These are phyloP conservation scores for Microcebus murinus DNA, from an alignment of 2,113 vertebrate genomes.

Conservation along the genomic window DNA sequence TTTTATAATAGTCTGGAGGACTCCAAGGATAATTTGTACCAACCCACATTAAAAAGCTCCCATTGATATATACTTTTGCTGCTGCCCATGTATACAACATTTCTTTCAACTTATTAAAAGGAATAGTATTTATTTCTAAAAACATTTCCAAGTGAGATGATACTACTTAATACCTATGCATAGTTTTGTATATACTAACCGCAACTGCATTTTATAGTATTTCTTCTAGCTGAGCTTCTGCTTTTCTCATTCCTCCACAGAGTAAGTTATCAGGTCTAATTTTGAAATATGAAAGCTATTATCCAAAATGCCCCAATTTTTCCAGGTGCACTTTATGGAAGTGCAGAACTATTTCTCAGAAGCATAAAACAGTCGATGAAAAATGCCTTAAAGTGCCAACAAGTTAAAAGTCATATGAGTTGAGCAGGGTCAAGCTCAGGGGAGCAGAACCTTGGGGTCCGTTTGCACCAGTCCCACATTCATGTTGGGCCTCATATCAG, in stretches of 20 bases:
- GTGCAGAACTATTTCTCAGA: slow-evolving; percentile 72
- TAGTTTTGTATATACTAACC: slow-evolving; percentile 15
- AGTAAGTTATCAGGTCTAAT: slow-evolving; percentile 74
- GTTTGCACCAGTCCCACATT: not conserved
- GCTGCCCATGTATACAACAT: not conserved
- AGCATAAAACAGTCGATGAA: slow-evolving; percentile 72
- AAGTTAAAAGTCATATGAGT: slow-evolving; percentile 61
- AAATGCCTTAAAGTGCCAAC: slow-evolving; percentile 70
- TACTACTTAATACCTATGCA: slow-evolving; percentile 18
- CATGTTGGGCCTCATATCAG: not conserved
- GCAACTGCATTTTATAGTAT: slow-evolving; percentile 44
- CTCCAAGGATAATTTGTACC: slow-evolving; percentile 23
- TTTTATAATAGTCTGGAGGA: not conserved
- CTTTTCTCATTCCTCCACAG: slow-evolving; percentile 71
- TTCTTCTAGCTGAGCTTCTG: slow-evolving; percentile 62
- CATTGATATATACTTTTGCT: slow-evolving; percentile 20
- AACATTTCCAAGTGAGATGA: not conserved
- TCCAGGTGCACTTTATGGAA: slow-evolving; percentile 75
- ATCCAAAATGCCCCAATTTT: slow-evolving; percentile 68
- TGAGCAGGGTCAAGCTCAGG: slow-evolving; percentile 42
- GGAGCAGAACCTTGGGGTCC: not conserved
- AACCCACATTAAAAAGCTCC: slow-evolving; percentile 15
- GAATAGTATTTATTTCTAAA: slow-evolving; percentile 44
- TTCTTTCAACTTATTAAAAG: slow-evolving; percentile 57
- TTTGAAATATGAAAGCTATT: slow-evolving; percentile 77